Evolutionary conservation across 37 sponge, comb jelly and placozoan species (phyloP), one percentile per base, ranked within the genome.

Genomic region (Oscarella lobularis): DNA sequence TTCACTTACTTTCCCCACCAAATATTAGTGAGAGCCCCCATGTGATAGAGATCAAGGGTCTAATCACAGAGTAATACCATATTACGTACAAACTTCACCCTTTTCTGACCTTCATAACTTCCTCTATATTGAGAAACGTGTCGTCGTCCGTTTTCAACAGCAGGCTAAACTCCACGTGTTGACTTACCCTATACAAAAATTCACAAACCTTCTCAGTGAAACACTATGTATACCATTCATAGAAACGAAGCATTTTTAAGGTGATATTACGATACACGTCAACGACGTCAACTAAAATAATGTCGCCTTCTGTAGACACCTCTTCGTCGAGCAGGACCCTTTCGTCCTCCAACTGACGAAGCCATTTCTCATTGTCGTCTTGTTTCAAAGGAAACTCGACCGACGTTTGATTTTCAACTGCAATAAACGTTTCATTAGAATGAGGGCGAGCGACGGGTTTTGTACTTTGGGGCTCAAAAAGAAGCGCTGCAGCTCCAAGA

Each of bases 1-100:
- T 48, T 48, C 20, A 48, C 60, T 48, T 48, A 48, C 60, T 48
- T 48, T 9, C 60, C 60, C 60, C 60, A 48, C 60, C 60, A 48
- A 9, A 48, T 20, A 27, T 48, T 48, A 48, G 9, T 48, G 20
- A 27, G 20, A 20, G 9, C 60, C 20, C 20, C 14, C 60, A 48
- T 27, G 20, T 48, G 60, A 48, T 48, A 27, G n/a, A n/a, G n/a
- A n/a, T n/a, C n/a, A n/a, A n/a, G n/a, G n/a, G n/a, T n/a, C n/a
- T n/a, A n/a, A n/a, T n/a, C n/a, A n/a, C n/a, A n/a, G n/a, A n/a
- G n/a, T n/a, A n/a, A n/a, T n/a, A n/a, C n/a, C n/a, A n/a, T n/a
- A n/a, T n/a, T n/a, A n/a, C n/a, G n/a, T n/a, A n/a, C n/a, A n/a
- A n/a, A n/a, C n/a, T n/a, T n/a, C n/a, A n/a, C n/a, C n/a, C n/a